Evolutionary conservation across 2,797 vertebrate genomes (phyloP).

Genomic region (Aeoliscus strigatus): DNA sequence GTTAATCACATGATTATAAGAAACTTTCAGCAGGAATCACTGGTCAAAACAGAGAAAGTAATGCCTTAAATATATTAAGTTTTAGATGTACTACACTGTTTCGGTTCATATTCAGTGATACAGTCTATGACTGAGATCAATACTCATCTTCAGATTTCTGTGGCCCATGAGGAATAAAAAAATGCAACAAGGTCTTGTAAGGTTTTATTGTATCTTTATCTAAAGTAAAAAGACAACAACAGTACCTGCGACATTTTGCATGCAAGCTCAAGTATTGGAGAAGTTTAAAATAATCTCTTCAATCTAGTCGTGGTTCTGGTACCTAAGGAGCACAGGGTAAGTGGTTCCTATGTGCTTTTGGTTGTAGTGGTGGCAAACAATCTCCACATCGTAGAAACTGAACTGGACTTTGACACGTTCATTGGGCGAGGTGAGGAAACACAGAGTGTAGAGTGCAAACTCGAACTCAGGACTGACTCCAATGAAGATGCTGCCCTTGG

Average conservation of each 20-base stretch:
- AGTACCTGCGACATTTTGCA: conserved; percentile 52
- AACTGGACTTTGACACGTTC: conserved; percentile 78
- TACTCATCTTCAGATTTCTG: no score
- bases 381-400: conserved; percentile 77
- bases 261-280: conserved; percentile 21
- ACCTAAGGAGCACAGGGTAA: conserved; percentile 76
- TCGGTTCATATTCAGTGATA: no score
- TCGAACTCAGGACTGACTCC: conserved; percentile 82
- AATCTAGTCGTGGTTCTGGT: conserved; percentile 41
- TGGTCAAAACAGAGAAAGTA: neutral
- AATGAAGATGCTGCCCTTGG: conserved; percentile 81
- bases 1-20: neutral
- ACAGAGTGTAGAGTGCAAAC: conserved; percentile 79
- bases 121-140: no score
- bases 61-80: no score
- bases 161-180: conserved; percentile 8
- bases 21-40: neutral
- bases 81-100: no score
- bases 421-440: conserved; percentile 77
- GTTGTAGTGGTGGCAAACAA: conserved; percentile 81
- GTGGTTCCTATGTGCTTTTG: conserved; percentile 80
- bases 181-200: conserved; percentile 32
- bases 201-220: conserved; percentile 74
- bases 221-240: conserved; percentile 71
- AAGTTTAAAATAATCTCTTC: conserved; percentile 11